Evolutionary conservation across 2,113 vertebrate species (phyloP).

Genomic region (Budorcas taxicolor): DNA sequence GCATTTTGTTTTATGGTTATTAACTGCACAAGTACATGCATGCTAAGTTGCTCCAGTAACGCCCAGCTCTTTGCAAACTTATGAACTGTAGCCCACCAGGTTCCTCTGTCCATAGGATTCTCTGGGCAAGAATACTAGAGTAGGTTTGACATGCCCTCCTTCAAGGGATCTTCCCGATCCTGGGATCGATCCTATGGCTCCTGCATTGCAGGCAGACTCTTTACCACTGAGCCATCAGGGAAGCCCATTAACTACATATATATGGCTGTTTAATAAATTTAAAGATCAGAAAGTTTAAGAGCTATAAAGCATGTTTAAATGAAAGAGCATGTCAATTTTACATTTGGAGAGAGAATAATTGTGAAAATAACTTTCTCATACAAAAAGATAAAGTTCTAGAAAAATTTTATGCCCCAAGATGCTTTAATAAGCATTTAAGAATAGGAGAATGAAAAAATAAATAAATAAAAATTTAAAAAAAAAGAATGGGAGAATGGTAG

Average conservation of each 20-base stretch:
- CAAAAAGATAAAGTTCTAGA: not conserved
- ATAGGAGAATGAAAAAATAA: not conserved
- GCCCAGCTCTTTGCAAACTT: not conserved
- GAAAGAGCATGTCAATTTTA: not conserved
- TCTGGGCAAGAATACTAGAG: not conserved
- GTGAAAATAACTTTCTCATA: not conserved
- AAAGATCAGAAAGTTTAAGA: not conserved
- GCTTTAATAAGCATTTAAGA: not conserved
- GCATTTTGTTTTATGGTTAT: not conserved
- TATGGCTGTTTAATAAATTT: not conserved
- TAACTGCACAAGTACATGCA: not conserved
- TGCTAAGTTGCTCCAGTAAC: not conserved
- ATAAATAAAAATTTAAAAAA: too few relatives aligned
- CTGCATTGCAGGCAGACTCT: not conserved
- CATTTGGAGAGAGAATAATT: not conserved
- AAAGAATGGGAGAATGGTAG: not conserved
- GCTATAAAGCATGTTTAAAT: not conserved
- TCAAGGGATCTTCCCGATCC: not conserved
- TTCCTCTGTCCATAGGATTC: not conserved
- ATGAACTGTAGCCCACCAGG: not conserved
- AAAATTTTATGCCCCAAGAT: not conserved
- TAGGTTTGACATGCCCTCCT: not conserved
- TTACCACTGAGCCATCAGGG: not conserved
- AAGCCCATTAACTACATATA: not conserved
- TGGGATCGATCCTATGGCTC: not conserved